Evolutionary conservation across 1,140 invertebrate genomes (phyloP).

Genomic region (Pollicipes pollicipes): DNA sequence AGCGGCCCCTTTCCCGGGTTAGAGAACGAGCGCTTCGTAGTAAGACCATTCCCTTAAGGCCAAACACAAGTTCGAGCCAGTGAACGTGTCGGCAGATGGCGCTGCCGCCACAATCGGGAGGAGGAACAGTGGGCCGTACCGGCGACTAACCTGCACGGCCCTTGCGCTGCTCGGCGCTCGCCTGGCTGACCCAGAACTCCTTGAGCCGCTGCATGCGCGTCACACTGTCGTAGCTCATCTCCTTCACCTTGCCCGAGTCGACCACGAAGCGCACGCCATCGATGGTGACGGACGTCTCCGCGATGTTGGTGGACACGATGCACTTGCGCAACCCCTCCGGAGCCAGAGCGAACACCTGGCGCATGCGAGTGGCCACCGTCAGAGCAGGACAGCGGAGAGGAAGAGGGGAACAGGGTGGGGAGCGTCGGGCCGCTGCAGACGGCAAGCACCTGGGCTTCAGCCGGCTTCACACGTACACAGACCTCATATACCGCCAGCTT

Average conservation of each 20-base stretch:
- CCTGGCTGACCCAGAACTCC: slow-evolving; percentile 93
- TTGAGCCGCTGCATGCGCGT: slow-evolving; percentile 75
- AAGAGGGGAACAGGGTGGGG: slow-evolving; percentile 12
- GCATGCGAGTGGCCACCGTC: too few species aligned
- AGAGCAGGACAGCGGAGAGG: slow-evolving; percentile 20
- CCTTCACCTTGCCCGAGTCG: slow-evolving; percentile 92
- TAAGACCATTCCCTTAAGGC: too few species aligned
- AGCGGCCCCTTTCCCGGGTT: too few species aligned
- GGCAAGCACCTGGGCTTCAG: too few species aligned
- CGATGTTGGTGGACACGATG: slow-evolving; percentile 97
- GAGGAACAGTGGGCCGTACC: too few species aligned
- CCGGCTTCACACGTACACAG: too few species aligned
- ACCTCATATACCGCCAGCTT: too few species aligned
- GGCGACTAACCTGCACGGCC: slow-evolving; percentile 60
- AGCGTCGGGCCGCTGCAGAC: too few species aligned
- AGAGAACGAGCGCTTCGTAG: too few species aligned
- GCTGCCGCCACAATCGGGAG: too few species aligned
- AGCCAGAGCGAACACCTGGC: slow-evolving; percentile 75
- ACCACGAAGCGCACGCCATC: slow-evolving; percentile 95
- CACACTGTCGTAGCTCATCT: slow-evolving; percentile 83
- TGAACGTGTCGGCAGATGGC: too few species aligned
- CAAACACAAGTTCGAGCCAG: too few species aligned
- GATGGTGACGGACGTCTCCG: slow-evolving; percentile 97
- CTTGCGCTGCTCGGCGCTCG: slow-evolving; percentile 91
- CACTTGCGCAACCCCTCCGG: slow-evolving; percentile 90